Percentiles rank a stretch among this genome's conserved stretches.
Evolutionary conservation across 2,113 vertebrate species (phyloP).

Genomic region (Tragelaphus buxtoni): DNA sequence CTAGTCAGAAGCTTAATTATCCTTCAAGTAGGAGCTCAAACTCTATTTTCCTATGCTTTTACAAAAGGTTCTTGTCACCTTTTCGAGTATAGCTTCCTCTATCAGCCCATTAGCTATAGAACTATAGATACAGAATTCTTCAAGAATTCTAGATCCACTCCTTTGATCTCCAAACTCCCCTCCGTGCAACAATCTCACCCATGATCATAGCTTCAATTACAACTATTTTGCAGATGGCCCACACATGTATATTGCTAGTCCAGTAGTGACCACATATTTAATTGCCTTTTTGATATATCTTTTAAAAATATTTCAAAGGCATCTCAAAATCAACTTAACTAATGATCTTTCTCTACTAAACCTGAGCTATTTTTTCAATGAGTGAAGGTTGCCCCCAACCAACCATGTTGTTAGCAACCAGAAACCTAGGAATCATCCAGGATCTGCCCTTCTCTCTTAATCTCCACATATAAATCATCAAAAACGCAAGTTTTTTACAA

Average conservation of each 20-base stretch:
- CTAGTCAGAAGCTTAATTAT: slow-evolving; percentile 14
- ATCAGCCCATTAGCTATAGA: not conserved
- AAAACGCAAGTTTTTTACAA: not conserved
- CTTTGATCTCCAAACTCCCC: not conserved
- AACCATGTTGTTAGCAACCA: not conserved
- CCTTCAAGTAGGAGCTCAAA: not conserved
- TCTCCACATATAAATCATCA: not conserved
- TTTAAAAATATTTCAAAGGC: not conserved
- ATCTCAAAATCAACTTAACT: not conserved
- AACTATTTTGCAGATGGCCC: not conserved
- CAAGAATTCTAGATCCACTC: not conserved
- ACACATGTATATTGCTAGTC: not conserved
- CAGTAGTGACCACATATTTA: not conserved
- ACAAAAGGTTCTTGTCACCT: not conserved
- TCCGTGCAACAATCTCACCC: not conserved
- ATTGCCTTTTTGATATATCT: not conserved
- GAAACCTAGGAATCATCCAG: not conserved
- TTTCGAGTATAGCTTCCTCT: not conserved
- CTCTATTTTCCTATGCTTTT: not conserved
- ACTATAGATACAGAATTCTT: not conserved
- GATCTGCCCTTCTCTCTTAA: not conserved
- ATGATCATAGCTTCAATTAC: not conserved
- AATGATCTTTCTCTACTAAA: not conserved
- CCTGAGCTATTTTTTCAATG: not conserved
- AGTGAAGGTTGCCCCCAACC: not conserved